Evolutionary conservation across 2,113 vertebrate genomes (phyloP).

Genomic region (Tetrax tetrax): DNA sequence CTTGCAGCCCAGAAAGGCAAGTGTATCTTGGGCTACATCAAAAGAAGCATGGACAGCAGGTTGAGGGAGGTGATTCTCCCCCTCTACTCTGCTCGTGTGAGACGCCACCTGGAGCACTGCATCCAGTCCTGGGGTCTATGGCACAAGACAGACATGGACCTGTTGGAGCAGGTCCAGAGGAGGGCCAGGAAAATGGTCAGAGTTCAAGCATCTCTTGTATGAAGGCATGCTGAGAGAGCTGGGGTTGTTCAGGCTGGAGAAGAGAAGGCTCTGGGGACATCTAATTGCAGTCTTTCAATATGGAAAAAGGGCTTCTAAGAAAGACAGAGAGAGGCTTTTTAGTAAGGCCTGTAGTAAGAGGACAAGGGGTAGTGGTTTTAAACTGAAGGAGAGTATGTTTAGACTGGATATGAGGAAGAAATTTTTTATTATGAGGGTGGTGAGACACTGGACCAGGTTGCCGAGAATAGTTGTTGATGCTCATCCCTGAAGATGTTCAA

Average conservation of each 20-base stretch:
- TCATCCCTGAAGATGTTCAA: background rate
- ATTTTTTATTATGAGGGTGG: background rate
- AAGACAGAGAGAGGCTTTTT: background rate
- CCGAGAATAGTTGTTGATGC: background rate
- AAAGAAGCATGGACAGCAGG: background rate
- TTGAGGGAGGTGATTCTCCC: background rate
- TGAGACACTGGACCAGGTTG: background rate
- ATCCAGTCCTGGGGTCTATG: background rate
- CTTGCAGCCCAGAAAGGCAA: background rate
- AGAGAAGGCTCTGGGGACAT: background rate
- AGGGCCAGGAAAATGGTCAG: background rate
- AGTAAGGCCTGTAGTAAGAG: background rate
- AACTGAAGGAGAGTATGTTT: background rate
- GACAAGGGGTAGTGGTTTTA: background rate
- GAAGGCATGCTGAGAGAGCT: background rate
- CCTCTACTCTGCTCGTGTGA: rapidly evolving
- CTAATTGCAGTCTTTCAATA: background rate
- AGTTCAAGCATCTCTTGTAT: background rate
- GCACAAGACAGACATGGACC: background rate
- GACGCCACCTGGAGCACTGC: background rate
- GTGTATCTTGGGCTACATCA: background rate
- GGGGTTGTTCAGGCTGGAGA: background rate
- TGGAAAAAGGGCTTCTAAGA: rapidly evolving
- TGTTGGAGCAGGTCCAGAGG: background rate
- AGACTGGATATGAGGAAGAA: background rate